These are phyloP conservation scores for Scaptomyza graminum DNA, from an alignment of 1,140 invertebrate species.

Conservation along the genomic window DNA sequence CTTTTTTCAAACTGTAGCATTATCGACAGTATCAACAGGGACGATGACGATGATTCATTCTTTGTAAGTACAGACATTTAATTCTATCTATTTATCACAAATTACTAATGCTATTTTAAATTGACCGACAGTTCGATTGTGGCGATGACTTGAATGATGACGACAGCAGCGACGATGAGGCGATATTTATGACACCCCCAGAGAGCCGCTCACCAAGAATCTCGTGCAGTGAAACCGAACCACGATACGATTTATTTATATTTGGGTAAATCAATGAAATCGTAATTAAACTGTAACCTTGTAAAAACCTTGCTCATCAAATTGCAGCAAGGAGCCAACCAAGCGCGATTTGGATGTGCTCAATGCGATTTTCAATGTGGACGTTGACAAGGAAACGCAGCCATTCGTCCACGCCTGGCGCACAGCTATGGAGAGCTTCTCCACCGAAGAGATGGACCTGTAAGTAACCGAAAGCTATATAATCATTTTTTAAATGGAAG, in stretches of 20 bases:
- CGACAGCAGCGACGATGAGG: constrained; percentile 63
- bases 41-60: constrained; percentile 45
- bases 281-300: background rate
- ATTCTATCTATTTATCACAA: too few relatives aligned
- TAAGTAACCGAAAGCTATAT: constrained; percentile 62
- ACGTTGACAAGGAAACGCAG: constrained; percentile 85
- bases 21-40: constrained; percentile 5
- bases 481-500: too few relatives aligned
- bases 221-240: constrained; percentile 32
- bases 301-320: background rate
- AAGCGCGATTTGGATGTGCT: constrained; percentile 89
- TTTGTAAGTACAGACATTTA: constrained; percentile 46
- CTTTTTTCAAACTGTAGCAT: constrained; percentile 14
- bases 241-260: constrained; percentile 64
- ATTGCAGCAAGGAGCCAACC: constrained; percentile 86
- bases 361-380: constrained; percentile 86
- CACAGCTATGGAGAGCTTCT: constrained; percentile 85
- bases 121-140: constrained; percentile 22
- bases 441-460: constrained; percentile 85
- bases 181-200: constrained; percentile 84
- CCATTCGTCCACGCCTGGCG: constrained; percentile 89
- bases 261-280: constrained; percentile 55
- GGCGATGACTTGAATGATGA: constrained; percentile 35
- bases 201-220: constrained; percentile 82
- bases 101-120: background rate